phyloP scores from a whole-genome alignment of 2,113 vertebrate species.

The Chaetura pelagica region DNA sequence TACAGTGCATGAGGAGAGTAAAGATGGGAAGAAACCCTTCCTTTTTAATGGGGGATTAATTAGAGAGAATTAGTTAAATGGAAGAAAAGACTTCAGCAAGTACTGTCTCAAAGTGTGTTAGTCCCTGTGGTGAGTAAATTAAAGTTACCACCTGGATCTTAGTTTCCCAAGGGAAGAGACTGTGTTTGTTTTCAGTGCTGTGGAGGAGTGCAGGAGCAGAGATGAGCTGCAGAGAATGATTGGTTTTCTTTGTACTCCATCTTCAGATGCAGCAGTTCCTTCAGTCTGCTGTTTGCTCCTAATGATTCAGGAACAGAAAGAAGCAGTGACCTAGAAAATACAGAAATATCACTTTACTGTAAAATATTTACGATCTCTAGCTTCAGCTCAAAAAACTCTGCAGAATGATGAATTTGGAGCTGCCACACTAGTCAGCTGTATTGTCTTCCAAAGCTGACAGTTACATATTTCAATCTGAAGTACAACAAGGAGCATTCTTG shows the following conservation, averaged over 20 bases:
- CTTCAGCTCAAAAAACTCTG: neutral
- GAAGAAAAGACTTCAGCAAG: neutral
- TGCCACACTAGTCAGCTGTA: neutral
- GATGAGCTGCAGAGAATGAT: neutral
- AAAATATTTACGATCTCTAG: constrained; percentile 42
- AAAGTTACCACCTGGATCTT: neutral
- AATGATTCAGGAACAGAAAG: neutral
- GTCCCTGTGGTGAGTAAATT: neutral
- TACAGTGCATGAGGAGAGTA: neutral
- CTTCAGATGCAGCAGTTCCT: constrained; percentile 5
- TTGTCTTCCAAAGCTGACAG: neutral
- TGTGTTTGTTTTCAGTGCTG: neutral
- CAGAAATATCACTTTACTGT: constrained; percentile 12
- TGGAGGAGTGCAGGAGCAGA: neutral
- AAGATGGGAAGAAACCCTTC: neutral
- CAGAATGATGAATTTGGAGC: neutral
- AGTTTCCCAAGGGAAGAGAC: neutral
- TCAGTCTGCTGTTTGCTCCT: neutral
- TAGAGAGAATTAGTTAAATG: neutral
- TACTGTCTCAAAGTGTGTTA: neutral
- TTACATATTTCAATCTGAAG: neutral
- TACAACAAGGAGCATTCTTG: neutral
- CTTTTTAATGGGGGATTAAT: neutral
- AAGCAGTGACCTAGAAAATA: constrained; percentile 59
- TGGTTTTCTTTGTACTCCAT: neutral